A percentile compares a stretch with the other conserved stretches of the same genome.
phyloP scores from a whole-genome alignment of 2,797 vertebrate genomes.

The Fratercula arctica region DNA sequence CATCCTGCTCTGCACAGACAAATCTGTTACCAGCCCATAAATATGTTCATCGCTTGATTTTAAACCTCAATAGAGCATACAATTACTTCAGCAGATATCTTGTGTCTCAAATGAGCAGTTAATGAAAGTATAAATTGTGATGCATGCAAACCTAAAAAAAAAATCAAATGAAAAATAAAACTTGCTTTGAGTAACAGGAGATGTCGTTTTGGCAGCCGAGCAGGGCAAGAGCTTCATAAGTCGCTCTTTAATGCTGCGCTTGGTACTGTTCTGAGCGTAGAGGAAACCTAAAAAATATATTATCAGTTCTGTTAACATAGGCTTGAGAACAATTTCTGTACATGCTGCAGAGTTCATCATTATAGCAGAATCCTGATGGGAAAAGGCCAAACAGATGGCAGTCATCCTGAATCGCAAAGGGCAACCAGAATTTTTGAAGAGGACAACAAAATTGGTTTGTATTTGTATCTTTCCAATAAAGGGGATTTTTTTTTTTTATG shows the following conservation, averaged over 20 bases:
- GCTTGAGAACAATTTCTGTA: conserved; percentile 42
- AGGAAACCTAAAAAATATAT: conserved; percentile 92
- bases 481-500: background rate
- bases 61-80: background rate
- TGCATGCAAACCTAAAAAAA: conserved; percentile 67
- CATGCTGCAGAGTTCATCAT: conserved; percentile 37
- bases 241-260: conserved; percentile 89
- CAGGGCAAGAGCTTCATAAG: conserved; percentile 93
- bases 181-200: conserved; percentile 94
- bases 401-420: conserved; percentile 13
- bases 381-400: conserved; percentile 11
- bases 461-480: background rate
- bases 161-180: conserved; percentile 72
- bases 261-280: conserved; percentile 86
- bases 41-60: background rate
- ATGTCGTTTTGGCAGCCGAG: conserved; percentile 87
- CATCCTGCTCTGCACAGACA: background rate
- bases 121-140: conserved; percentile 20
- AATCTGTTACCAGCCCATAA: background rate
- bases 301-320: conserved; percentile 77
- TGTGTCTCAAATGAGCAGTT: background rate
- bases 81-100: background rate
- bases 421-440: conserved; percentile 24
- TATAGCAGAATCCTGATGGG: conserved; percentile 29
- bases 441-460: conserved; percentile 31